These are phyloP conservation scores for Ichneumon xanthorius DNA, from an alignment of 2,888 invertebrate genomes.

Conservation along the genomic window DNA sequence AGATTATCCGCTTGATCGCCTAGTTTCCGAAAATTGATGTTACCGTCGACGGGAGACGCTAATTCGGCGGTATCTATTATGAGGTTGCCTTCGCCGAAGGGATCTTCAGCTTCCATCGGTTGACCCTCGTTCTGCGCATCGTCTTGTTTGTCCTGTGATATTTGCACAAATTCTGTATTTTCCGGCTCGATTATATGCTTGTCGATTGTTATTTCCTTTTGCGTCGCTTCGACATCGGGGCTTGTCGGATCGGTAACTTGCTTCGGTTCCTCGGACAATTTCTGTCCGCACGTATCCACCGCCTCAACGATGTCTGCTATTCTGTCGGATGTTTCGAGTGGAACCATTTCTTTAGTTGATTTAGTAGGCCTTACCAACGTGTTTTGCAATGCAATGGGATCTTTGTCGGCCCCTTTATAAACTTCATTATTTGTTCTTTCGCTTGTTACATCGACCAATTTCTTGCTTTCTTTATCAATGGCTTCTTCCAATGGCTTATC, in stretches of 20 bases:
- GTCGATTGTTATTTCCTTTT: conserved; percentile 73
- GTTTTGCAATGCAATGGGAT: neutral
- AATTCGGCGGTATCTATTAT: conserved; percentile 77
- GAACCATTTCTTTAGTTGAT: conserved; percentile 3
- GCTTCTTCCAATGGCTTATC: neutral
- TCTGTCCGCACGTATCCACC: conserved; percentile 6
- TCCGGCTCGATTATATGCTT: conserved; percentile 75
- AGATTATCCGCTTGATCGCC: conserved; percentile 85
- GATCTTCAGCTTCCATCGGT: conserved; percentile 82
- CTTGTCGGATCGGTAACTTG: conserved; percentile 77
- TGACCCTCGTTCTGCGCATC: conserved; percentile 80
- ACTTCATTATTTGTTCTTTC: neutral
- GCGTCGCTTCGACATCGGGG: conserved; percentile 73
- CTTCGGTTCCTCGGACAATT: conserved; percentile 67
- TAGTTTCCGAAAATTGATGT: conserved; percentile 86
- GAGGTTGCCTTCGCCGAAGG: conserved; percentile 81
- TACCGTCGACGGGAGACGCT: conserved; percentile 77
- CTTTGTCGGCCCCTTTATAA: neutral
- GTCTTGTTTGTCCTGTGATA: conserved; percentile 81
- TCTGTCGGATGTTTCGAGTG: conserved; percentile 10
- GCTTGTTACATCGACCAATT: neutral
- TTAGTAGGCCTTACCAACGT: neutral
- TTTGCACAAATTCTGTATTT: conserved; percentile 83
- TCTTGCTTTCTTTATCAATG: neutral
- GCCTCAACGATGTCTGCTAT: conserved; percentile 11